Evolutionary conservation across 2,113 vertebrate genomes (phyloP), one percentile per base, ranked within the genome.

Genomic region (Hippolais icterina): DNA sequence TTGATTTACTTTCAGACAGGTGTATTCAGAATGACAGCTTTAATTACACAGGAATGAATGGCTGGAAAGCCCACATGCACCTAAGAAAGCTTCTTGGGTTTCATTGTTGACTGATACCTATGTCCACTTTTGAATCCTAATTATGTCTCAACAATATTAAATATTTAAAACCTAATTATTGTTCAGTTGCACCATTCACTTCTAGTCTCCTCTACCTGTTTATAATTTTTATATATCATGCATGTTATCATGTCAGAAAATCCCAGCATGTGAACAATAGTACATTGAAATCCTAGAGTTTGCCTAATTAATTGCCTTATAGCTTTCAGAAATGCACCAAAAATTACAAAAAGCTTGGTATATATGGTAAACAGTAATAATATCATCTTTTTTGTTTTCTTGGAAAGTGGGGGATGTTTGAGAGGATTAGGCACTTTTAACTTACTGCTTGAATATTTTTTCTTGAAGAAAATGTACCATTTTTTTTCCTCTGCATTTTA

Each of bases 401-500:
- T 85, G 60, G 92, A 41, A 86, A 82, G 68, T 57, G 65, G 5
- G 27, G 35, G 76, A 39, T 35, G n/a, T 93, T 85, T 71, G 74
- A 92, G 95, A 94, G 70, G 68, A 84, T 61, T 60, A 49, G 29
- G 29, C 42, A 90, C 90, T 93, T 96, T 90, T 87, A 93, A 92
- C 75, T 96, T 72, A 59, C 86, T 95, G 77, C 59, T 81, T 93
- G 85, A 86, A 61, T 83, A 61, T 86, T 91, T 93, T 96, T 87
- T 86, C 56, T 86, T 83, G 39, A 74, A 84, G 85, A 91, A 97
- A 97, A 92, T 47, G 56, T 71, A 37, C 74, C 61, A 11, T 90
- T 92, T 86, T 90, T 90, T 96, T 97, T 82, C 72, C 60, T 84
- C 89, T 22, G 46, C 95, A 95, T 94, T 97, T 97, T 95, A 96